A percentile compares a stretch with the other conserved stretches of the same genome.
phyloP scores from a whole-genome alignment of 1,140 invertebrate genomes.

The Panonychus citri region DNA sequence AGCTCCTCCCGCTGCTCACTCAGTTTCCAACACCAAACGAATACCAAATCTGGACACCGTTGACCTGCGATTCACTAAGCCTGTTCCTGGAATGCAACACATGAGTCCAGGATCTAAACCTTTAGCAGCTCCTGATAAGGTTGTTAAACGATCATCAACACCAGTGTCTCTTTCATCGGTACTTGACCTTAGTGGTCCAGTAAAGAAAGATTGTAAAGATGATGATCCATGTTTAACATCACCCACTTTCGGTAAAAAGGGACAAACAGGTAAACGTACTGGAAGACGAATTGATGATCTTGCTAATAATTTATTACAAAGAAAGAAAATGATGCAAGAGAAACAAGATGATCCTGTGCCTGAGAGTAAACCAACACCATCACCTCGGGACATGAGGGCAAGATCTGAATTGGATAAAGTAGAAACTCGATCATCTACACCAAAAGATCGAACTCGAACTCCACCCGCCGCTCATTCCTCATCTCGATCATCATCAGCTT shows the following conservation, averaged over 20 bases:
- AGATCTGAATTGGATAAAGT: neutral
- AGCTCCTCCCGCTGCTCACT: conserved; percentile 15
- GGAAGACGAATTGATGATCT: conserved; percentile 18
- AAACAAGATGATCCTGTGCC: conserved; percentile 3
- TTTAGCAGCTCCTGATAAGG: neutral
- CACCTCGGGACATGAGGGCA: neutral
- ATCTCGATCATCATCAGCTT: neutral
- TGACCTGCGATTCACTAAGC: conserved; percentile 13
- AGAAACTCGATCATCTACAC: neutral
- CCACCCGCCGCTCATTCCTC: conserved; percentile 3
- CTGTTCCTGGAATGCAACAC: conserved; percentile 5
- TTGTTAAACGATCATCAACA: neutral
- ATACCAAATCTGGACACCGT: conserved; percentile 9
- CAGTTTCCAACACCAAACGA: conserved; percentile 12
- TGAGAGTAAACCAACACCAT: neutral
- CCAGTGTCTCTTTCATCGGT: conserved; percentile 11
- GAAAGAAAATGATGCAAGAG: conserved; percentile 15
- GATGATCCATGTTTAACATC: neutral
- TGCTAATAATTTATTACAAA: conserved; percentile 17
- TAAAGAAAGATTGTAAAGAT: neutral
- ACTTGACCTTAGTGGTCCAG: conserved; percentile 13
- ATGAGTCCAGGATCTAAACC: conserved; percentile 5
- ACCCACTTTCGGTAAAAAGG: neutral
- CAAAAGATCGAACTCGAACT: neutral
- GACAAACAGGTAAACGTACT: conserved; percentile 2